A percentile compares a stretch with the other conserved stretches of the same genome.
phyloP scores from a whole-genome alignment of 2,797 vertebrate species.

The Sphenopsis melanotis region DNA sequence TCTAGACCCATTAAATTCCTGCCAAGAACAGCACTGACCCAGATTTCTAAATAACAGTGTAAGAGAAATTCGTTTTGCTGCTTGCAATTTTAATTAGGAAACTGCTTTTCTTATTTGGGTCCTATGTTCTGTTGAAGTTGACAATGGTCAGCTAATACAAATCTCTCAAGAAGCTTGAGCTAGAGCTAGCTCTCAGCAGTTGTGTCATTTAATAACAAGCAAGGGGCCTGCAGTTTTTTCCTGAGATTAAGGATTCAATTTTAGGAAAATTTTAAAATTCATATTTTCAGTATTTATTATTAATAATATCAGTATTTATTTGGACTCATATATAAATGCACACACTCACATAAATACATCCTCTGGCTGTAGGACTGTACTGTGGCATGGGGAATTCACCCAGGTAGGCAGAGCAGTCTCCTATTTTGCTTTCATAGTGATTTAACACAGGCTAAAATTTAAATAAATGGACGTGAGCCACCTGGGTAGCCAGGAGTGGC shows the following conservation, averaged over 20 bases:
- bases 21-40: background rate
- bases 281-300: background rate
- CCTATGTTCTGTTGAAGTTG: background rate
- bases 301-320: background rate
- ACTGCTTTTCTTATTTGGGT: background rate
- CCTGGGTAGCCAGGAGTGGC: constrained; percentile 9
- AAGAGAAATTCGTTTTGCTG: background rate
- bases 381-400: background rate
- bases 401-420: background rate
- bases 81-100: background rate
- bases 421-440: background rate
- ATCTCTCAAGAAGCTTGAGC: background rate
- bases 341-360: background rate
- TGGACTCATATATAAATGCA: background rate
- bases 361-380: background rate
- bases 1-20: background rate
- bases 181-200: background rate
- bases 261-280: background rate
- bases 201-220: background rate
- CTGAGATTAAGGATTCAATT: background rate
- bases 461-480: background rate
- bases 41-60: background rate
- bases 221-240: background rate
- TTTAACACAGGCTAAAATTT: background rate
- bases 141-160: background rate